Conservation (phyloP, 2,888 invertebrate species). For the Cinara cedri region DNA sequence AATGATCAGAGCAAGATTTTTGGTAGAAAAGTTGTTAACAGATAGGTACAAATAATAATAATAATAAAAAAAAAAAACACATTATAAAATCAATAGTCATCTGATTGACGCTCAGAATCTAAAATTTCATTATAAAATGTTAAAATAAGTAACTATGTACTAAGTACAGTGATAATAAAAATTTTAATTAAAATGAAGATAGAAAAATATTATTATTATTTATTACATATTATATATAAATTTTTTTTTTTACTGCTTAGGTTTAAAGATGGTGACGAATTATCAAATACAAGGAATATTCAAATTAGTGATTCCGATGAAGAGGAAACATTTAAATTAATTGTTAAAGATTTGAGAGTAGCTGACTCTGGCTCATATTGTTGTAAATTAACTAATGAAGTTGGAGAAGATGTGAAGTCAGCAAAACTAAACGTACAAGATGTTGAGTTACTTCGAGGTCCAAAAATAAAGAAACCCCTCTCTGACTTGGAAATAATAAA, state of each 20-base stretch:
- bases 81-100: no score
- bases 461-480: slow-evolving; percentile 74
- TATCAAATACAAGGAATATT: slow-evolving; percentile 71
- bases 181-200: not conserved
- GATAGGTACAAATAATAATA: no score
- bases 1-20: no score
- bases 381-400: slow-evolving; percentile 80
- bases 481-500: slow-evolving; percentile 75
- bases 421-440: slow-evolving; percentile 78
- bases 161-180: no score
- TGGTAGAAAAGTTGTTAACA: no score
- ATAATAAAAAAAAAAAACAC: no score
- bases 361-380: slow-evolving; percentile 82
- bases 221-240: not conserved
- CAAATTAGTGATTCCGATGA: slow-evolving; percentile 69
- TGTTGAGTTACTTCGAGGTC: slow-evolving; percentile 78
- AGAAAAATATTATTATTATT: no score
- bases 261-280: slow-evolving; percentile 75
- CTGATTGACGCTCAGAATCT: no score
- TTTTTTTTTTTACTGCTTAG: slow-evolving; percentile 59
- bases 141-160: no score
- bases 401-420: slow-evolving; percentile 78
- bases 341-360: slow-evolving; percentile 72
- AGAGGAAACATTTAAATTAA: slow-evolving; percentile 76
- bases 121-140: no score